phyloP scores from a whole-genome alignment of 2,113 vertebrate genomes.

The Canis aureus region DNA sequence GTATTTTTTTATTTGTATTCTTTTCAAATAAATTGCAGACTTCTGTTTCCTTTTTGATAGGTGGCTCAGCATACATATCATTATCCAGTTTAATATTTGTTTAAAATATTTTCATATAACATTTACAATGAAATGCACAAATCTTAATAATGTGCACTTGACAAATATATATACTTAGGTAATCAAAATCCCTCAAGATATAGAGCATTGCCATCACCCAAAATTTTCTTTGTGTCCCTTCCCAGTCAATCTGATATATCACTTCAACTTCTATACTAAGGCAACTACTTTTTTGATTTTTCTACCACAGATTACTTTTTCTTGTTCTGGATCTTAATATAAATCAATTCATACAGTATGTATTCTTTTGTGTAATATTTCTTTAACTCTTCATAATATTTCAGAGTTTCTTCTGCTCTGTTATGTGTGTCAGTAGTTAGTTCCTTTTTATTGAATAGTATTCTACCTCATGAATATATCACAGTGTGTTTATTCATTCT shows the following conservation, averaged over 20 bases:
- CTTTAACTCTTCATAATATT: neutral
- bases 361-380: neutral
- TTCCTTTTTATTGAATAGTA: neutral
- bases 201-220: neutral
- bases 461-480: neutral
- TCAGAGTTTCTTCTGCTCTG: neutral
- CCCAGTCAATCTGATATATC: too few relatives aligned
- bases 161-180: neutral
- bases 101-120: neutral
- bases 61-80: neutral
- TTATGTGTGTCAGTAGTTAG: neutral
- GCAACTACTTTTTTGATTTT: neutral
- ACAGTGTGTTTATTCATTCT: neutral
- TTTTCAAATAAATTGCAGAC: neutral
- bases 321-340: neutral
- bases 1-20: neutral
- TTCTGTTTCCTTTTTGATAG: neutral
- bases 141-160: neutral
- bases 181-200: neutral
- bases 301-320: neutral
- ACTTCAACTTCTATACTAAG: neutral
- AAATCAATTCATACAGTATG: neutral
- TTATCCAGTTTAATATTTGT: neutral
- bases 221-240: neutral
- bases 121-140: neutral